Evolutionary conservation across 2,113 vertebrate genomes (phyloP).

Genomic region (Anhinga anhinga): DNA sequence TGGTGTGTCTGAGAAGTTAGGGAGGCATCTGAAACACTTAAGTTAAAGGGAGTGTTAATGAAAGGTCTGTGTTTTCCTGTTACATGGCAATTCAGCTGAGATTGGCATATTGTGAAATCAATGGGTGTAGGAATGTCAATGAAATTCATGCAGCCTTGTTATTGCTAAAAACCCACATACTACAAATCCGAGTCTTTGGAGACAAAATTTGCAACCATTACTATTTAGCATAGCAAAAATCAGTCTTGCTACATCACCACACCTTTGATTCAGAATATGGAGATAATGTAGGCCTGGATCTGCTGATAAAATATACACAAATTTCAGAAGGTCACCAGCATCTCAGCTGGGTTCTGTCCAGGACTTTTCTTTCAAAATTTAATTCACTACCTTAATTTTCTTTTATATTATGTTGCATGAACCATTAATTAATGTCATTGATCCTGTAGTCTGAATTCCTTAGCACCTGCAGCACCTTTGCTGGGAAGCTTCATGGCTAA

Average conservation of each 20-base stretch:
- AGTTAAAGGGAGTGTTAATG: not conserved
- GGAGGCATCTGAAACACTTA: not conserved
- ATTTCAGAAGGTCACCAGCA: not conserved
- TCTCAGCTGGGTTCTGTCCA: not conserved
- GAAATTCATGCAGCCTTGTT: not conserved
- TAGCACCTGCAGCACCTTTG: slow-evolving; percentile 24
- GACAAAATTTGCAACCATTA: not conserved
- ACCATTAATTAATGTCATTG: slow-evolving; percentile 14
- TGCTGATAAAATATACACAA: not conserved
- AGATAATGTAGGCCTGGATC: not conserved
- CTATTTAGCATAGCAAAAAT: not conserved
- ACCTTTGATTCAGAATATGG: not conserved
- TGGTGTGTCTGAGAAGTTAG: not conserved
- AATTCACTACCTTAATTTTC: not conserved
- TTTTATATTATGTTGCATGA: not conserved
- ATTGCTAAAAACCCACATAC: not conserved
- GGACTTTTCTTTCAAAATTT: not conserved
- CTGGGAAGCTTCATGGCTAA: not conserved
- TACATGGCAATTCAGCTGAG: not conserved
- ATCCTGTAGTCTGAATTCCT: not conserved
- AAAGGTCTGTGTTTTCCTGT: not conserved
- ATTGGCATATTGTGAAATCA: not conserved
- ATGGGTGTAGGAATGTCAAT: not conserved
- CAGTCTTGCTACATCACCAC: not conserved
- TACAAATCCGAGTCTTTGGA: not conserved